phyloP scores from a whole-genome alignment of 64 coral and sea anemone genomes.

The Anthopleura sola region DNA sequence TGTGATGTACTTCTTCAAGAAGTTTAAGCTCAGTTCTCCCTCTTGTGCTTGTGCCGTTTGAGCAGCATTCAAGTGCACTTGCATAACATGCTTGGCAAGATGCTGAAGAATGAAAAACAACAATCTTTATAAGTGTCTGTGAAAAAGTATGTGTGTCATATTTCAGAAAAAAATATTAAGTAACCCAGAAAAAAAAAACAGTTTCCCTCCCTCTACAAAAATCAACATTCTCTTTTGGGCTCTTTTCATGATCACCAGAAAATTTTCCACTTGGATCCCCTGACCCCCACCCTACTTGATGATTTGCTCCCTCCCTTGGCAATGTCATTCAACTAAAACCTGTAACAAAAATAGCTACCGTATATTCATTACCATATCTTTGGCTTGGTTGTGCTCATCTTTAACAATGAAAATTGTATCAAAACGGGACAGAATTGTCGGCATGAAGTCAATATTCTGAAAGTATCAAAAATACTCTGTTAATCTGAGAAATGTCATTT shows the following conservation, averaged over 20 bases:
- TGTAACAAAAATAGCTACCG: too few species aligned
- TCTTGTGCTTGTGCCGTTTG: slow-evolving; percentile 82
- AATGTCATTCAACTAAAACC: too few species aligned
- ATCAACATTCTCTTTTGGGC: too few species aligned
- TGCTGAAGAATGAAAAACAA: slow-evolving; percentile 34
- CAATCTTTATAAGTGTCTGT: background rate
- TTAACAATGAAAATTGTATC: slow-evolving; percentile 99
- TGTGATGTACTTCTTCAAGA: slow-evolving; percentile 95
- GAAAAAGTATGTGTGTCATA: background rate
- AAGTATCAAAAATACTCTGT: background rate
- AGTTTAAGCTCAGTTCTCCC: slow-evolving; percentile 84
- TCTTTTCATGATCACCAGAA: too few species aligned
- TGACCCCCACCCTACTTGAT: too few species aligned
- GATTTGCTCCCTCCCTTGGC: too few species aligned
- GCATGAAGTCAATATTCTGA: slow-evolving; percentile 99
- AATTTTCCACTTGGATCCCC: too few species aligned
- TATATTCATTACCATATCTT: slow-evolving; percentile 74
- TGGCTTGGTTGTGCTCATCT: slow-evolving; percentile 96
- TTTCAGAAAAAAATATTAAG: too few species aligned
- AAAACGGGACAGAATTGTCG: slow-evolving; percentile 97
- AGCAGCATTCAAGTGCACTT: slow-evolving; percentile 95
- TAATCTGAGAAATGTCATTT: background rate
- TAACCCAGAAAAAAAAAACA: too few species aligned
- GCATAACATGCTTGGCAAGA: slow-evolving; percentile 99
- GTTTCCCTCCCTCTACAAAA: too few species aligned